Evolutionary conservation across 2,113 vertebrate genomes (phyloP), one percentile per base, ranked within the genome.

Genomic region (Regulus satrapa): DNA sequence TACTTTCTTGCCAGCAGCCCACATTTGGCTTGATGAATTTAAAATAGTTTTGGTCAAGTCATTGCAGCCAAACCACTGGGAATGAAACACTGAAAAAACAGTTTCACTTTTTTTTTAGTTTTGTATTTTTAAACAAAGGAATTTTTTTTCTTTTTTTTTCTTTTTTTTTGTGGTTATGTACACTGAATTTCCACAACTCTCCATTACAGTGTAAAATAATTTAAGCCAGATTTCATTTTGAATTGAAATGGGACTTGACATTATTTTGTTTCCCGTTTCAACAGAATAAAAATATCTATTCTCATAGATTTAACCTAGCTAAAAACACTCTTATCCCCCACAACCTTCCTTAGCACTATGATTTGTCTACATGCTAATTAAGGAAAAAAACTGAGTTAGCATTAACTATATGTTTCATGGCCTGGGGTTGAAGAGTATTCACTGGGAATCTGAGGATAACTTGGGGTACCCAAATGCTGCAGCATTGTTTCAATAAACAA

Each of bases 271-370:
- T 85, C 71, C 58, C 41, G 14, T 52, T 88, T 64, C 19, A 69
- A 56, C 1, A 9, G 55, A 77, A 58, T 29, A 74, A 85, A 78
- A 92, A 17, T 31, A 76, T 8, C 32, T 20, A 10, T 17, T 43
- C 21, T 43, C 8, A 80, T n/a, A n/a, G n/a, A n/a, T 2, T 36
- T 31, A 52, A 5, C 1, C 14, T 54, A 80, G 62, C 16, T 54
- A 55, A 59, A 88, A 83, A 10, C 8, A 54, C 18, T 54, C 29
- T 63, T 36, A 43, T 16, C 4, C 15, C 29, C 5, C 46, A 52
- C 5, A 69, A 23, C 32, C 15, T 56, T 9, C n/a, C 25, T 43
- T 7, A 21, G 8, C 18, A 38, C 1, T 13, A 34, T 0, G 0
- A 36, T 14, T 77, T 71, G 78, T 40, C 41, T 56, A 36, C 2